Evolutionary conservation across 2,113 vertebrate species (phyloP), one percentile per base, ranked within the genome.

Genomic region (Phocoena sinus): DNA sequence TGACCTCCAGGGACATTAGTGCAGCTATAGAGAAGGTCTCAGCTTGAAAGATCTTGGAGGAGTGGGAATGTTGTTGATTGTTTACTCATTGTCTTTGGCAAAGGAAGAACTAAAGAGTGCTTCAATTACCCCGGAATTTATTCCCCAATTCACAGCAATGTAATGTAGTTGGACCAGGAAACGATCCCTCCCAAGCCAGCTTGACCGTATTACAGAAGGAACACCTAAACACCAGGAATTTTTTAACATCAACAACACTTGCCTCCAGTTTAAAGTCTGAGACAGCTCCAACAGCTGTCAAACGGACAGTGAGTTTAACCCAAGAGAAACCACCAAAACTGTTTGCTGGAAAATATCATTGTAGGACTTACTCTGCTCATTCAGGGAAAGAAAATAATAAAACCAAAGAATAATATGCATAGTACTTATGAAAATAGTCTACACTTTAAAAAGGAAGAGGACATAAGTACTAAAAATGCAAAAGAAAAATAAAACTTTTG

Each of bases 81-180:
- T 47, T 89, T 95, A 82, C 73, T 93, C 62, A 85, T 25, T 85
- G 9, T 44, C 28, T 90, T 71, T n/a, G 79, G 80, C 38, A 95
- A 80, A 47, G 15, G 31, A 91, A 89, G 8, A 88, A 88, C 4
- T 90, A 67, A 87, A 76, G 60, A 91, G 18, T 20, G 5, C 58
- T 96, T 96, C 58, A 67, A 36, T 90, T 71, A 94, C 41, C 44
- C 18, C 53, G 33, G 38, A 94, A 90, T 90, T 67, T 91, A 89
- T 70, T 93, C 31, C 20, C 4, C 33, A 71, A 41, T 36, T 84
- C 47, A 80, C 21, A 81, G 58, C 60, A 94, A 67, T 71, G 62
- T 58, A 80, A 76, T 84, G 36, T n/a, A 68, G 58, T 76, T 94
- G 67, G 44, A 82, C 82, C 14, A 71, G 60, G 60, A 96, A 94